Evolutionary conservation across 2,888 invertebrate genomes (phyloP).

Genomic region (Balanococcus diminutus): DNA sequence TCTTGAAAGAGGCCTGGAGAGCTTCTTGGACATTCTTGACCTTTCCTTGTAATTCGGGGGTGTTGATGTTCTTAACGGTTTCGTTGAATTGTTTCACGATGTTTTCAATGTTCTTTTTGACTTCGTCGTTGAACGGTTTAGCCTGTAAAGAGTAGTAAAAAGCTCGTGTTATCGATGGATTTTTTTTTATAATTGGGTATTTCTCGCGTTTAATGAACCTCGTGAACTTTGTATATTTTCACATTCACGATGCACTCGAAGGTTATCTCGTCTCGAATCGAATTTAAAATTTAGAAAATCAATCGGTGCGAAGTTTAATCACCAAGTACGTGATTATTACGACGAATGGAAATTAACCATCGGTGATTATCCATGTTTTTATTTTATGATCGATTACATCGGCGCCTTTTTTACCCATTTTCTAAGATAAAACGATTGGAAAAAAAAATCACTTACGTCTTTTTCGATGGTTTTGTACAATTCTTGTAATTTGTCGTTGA

Average conservation of each 20-base stretch:
- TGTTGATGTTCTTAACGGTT: background rate
- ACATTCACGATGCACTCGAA: background rate
- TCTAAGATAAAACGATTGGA: background rate
- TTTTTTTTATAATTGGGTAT: background rate
- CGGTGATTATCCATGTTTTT: background rate
- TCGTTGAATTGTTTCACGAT: constrained; percentile 34
- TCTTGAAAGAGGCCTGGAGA: background rate
- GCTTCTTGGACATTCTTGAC: constrained; percentile 15
- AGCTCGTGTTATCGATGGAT: background rate
- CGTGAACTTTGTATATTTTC: background rate
- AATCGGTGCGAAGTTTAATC: constrained; percentile 18
- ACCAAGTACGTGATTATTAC: background rate
- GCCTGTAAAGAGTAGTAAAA: background rate
- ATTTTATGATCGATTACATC: background rate
- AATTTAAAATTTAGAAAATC: background rate
- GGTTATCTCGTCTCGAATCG: background rate
- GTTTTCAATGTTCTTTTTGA: constrained; percentile 38
- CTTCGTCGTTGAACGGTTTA: background rate
- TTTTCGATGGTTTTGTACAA: background rate
- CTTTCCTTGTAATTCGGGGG: background rate
- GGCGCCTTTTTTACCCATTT: background rate
- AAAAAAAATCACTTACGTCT: background rate
- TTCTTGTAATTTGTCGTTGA: background rate
- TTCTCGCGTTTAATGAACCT: background rate
- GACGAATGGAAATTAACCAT: background rate